Base-by-base conservation (phyloP, 2,888 invertebrate species). In the Schizaphis graminum region DNA sequence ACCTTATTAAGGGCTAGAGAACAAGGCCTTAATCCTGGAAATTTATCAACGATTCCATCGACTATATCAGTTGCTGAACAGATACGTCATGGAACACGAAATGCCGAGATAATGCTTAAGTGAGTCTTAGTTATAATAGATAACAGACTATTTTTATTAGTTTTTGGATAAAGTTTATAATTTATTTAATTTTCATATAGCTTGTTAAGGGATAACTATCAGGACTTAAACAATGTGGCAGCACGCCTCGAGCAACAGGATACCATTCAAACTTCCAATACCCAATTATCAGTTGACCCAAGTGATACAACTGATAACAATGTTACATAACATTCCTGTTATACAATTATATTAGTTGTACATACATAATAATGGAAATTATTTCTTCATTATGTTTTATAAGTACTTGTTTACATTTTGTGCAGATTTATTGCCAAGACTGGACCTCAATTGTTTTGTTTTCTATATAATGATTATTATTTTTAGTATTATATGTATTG, bases 391-490 rank as follows among this genome's bases (percentile, higher is more conserved):
- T 91, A 91, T 94, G 84, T 93, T 85, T 93, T 89, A 85, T 57
- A 93, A 93, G 3, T 85, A 93, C 91, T 94, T 94, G 93, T 93
- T 90, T 90, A 94, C 49, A 91, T 90, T 94, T 89, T 94, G 67
- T 94, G 94, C 94, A 94, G 90, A 94, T 90, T 86, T 91, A 67
- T 94, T 94, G 90, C 86, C 94, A 91, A 91, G 94, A 94, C 94
- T 94, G 94, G 94, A 94, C 94, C 94, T 91, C 94, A 93, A 93
- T 93, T 93, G 91, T 94, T 94, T 94, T 94, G 94, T 94, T 94
- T 94, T 94, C 93, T 94, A 86, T 91, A 67, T 94, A 67, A 94
- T 94, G 24, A 90, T 94, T 57, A 91, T 94, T 91, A 91, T 91
- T 86, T 35, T 92, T 88, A 88, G 28, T 89, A 87, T 61, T 86